phyloP scores from a whole-genome alignment of 2,113 vertebrate genomes.

The Clarias magur region DNA sequence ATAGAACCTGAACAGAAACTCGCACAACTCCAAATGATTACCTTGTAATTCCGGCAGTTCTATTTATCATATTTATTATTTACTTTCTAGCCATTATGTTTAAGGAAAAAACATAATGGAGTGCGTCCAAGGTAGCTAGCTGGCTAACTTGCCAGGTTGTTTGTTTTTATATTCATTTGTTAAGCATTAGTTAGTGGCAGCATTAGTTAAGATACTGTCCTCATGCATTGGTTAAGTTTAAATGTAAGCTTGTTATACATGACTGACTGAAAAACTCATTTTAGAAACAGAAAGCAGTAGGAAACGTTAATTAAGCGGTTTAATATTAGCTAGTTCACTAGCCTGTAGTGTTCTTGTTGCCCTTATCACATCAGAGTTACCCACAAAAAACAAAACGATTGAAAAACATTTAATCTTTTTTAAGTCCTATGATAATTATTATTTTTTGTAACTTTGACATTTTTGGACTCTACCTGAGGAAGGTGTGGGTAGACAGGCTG shows the following conservation, averaged over 20 bases:
- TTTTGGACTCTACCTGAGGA: not conserved
- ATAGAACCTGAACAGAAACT: not conserved
- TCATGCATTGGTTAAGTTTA: not conserved
- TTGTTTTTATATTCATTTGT: not conserved
- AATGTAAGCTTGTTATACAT: not conserved
- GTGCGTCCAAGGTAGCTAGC: slow-evolving; percentile 43
- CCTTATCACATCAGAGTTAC: not conserved
- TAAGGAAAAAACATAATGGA: no score
- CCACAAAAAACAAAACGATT: not conserved
- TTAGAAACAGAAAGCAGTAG: not conserved
- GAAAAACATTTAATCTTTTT: no score
- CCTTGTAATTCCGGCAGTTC: not conserved
- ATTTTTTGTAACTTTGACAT: not conserved
- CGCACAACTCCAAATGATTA: no score
- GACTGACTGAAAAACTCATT: not conserved
- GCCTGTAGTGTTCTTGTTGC: not conserved
- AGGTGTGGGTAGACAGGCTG: not conserved
- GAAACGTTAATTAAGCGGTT: not conserved
- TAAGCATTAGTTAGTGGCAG: not conserved
- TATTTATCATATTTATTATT: not conserved
- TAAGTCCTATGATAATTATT: not conserved
- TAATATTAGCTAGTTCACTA: not conserved
- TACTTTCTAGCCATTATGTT: not conserved
- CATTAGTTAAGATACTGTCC: not conserved
- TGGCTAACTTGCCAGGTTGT: slow-evolving; percentile 16